Evolutionary conservation across 2,113 vertebrate genomes (phyloP).

Genomic region (Scortum barcoo): DNA sequence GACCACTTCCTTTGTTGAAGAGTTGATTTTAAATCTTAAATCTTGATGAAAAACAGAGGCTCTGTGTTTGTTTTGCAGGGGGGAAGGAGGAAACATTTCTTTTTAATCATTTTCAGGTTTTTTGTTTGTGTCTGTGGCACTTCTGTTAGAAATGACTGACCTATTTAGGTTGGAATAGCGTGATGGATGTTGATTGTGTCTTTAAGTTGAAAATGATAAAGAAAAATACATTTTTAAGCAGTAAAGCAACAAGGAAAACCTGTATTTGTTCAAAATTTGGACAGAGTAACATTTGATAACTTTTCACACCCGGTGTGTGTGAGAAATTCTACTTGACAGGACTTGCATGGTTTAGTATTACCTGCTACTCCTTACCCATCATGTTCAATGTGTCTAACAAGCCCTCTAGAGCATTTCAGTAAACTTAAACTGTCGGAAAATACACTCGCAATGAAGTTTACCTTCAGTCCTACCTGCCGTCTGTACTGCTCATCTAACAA

Average conservation of each 20-base stretch:
- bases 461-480: slow-evolving; percentile 22
- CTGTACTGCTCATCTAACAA: slow-evolving; percentile 27
- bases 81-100: not conserved
- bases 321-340: not conserved
- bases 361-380: slow-evolving; percentile 6
- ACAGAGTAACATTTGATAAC: slow-evolving; percentile 23
- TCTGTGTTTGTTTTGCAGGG: slow-evolving; percentile 10
- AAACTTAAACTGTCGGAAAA: slow-evolving; percentile 2
- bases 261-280: not conserved
- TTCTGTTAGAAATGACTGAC: slow-evolving; percentile 17
- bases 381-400: slow-evolving; percentile 33
- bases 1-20: slow-evolving; percentile 25
- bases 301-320: not conserved
- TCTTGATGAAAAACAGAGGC: slow-evolving; percentile 9
- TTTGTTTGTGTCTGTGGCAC: not conserved
- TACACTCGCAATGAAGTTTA: slow-evolving; percentile 11
- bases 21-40: slow-evolving; percentile 1
- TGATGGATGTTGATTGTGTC: not conserved
- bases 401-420: slow-evolving; percentile 14
- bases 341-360: not conserved
- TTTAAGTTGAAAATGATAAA: not conserved
- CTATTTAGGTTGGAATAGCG: slow-evolving; percentile 8
- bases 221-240: not conserved
- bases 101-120: slow-evolving; percentile 8
- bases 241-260: not conserved